Percentiles rank a stretch among this genome's conserved stretches.
Conservation (phyloP, 2,113 vertebrate species). For the Nyctibius bracteatus region DNA sequence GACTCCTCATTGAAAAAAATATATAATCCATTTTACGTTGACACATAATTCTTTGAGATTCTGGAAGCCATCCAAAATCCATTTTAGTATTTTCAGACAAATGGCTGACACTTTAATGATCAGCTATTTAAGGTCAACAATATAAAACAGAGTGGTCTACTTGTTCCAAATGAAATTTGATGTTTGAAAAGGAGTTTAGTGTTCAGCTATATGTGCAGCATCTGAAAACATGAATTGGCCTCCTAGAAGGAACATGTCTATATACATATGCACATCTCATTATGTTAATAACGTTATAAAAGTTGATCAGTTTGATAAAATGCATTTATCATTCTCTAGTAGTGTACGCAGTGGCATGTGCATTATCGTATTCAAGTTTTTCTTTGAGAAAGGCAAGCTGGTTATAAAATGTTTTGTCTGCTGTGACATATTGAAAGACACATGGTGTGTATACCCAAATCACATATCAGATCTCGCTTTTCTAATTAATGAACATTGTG, state of each 20-base stretch:
- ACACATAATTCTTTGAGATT: slow-evolving; percentile 39
- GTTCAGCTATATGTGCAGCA: background rate
- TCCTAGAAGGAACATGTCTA: background rate
- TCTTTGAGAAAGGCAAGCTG: background rate
- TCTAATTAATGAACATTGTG: slow-evolving; percentile 33
- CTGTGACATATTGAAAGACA: slow-evolving; percentile 26
- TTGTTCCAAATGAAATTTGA: slow-evolving; percentile 30
- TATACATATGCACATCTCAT: background rate
- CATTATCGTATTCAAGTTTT: background rate
- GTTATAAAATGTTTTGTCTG: slow-evolving; percentile 4
- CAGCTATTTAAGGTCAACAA: slow-evolving; percentile 33
- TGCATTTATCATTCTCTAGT: background rate
- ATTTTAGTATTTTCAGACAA: slow-evolving; percentile 49
- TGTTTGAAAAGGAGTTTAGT: background rate
- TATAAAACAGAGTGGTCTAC: background rate
- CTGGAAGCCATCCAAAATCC: slow-evolving; percentile 28
- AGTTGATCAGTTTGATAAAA: background rate
- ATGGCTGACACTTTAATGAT: slow-evolving; percentile 20
- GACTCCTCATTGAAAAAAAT: background rate
- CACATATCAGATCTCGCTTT: background rate
- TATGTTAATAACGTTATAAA: background rate
- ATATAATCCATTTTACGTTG: slow-evolving; percentile 31
- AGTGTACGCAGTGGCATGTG: background rate
- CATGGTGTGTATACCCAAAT: slow-evolving; percentile 9
- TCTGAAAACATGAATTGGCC: background rate